Evolutionary conservation across 1,140 invertebrate species (phyloP).

Genomic region (Euura saliciscinereae): DNA sequence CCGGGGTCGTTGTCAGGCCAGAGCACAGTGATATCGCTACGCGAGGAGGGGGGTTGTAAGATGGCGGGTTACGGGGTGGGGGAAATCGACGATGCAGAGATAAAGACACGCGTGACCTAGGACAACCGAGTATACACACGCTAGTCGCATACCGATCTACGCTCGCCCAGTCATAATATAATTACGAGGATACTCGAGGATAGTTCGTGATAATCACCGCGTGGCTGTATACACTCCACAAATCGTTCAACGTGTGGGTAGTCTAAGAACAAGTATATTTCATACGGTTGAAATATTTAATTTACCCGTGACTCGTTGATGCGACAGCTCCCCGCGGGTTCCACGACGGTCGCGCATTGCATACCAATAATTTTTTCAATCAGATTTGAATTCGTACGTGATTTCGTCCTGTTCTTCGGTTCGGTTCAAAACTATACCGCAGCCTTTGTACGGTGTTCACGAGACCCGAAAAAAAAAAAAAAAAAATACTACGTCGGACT

Average conservation of each 20-base stretch:
- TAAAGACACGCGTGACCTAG: slow-evolving; percentile 53
- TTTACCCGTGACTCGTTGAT: no score
- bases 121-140: slow-evolving; percentile 54
- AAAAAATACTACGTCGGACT: slow-evolving; percentile 29
- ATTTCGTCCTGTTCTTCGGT: neutral
- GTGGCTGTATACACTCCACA: no score
- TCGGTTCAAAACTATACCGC: neutral
- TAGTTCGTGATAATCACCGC: neutral
- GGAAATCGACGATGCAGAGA: slow-evolving; percentile 16
- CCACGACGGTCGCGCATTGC: neutral
- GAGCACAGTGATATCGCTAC: no score
- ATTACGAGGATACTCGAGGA: neutral
- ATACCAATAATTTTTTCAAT: neutral
- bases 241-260: no score
- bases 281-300: no score
- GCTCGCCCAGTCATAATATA: slow-evolving; percentile 17
- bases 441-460: neutral
- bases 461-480: no score
- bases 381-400: neutral
- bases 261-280: no score
- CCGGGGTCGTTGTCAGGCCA: no score
- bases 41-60: neutral
- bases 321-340: neutral
- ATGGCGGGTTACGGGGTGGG: neutral
- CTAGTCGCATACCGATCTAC: slow-evolving; percentile 57